phyloP scores from a whole-genome alignment of 1,140 invertebrate species.

The Drosophila gunungcola region DNA sequence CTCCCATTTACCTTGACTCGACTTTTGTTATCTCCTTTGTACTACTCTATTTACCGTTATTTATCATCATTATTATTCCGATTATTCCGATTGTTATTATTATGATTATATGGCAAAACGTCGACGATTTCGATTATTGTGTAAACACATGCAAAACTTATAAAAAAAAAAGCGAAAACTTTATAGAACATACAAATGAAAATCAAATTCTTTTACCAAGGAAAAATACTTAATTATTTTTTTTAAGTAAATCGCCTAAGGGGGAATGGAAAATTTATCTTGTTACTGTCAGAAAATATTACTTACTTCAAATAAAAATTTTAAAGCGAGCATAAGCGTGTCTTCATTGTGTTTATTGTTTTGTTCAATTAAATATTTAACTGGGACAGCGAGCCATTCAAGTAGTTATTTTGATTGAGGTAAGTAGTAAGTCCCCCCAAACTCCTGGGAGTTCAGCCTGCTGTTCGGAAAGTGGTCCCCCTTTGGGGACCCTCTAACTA shows the following conservation, averaged over 20 bases:
- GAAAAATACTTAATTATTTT: conserved; percentile 33
- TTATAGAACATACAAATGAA: conserved; percentile 43
- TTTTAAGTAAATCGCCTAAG: conserved; percentile 43
- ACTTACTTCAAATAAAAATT: conserved; percentile 84
- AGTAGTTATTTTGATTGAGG: conserved; percentile 13
- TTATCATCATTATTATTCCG: conserved; percentile 46
- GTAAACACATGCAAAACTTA: conserved; percentile 29
- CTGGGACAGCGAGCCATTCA: neutral
- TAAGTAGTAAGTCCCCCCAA: conserved; percentile 4
- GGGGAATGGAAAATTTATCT: conserved; percentile 69
- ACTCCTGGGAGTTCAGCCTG: conserved; percentile 6
- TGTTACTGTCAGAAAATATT: conserved; percentile 82
- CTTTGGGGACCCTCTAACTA: neutral
- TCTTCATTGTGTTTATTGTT: neutral
- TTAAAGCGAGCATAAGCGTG: conserved; percentile 48
- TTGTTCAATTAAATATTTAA: neutral
- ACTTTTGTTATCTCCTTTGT: conserved; percentile 40
- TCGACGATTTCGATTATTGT: conserved; percentile 21
- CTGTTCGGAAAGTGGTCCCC: neutral
- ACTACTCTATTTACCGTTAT: conserved; percentile 56
- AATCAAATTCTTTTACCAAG: conserved; percentile 59
- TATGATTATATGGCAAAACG: conserved; percentile 34
- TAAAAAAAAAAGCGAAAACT: conserved; percentile 11
- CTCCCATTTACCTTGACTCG: conserved; percentile 40
- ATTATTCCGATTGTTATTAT: conserved; percentile 48